Evolutionary conservation across 1,140 invertebrate species (phyloP), one percentile per base, ranked within the genome.

Genomic region (Eurosta solidaginis): DNA sequence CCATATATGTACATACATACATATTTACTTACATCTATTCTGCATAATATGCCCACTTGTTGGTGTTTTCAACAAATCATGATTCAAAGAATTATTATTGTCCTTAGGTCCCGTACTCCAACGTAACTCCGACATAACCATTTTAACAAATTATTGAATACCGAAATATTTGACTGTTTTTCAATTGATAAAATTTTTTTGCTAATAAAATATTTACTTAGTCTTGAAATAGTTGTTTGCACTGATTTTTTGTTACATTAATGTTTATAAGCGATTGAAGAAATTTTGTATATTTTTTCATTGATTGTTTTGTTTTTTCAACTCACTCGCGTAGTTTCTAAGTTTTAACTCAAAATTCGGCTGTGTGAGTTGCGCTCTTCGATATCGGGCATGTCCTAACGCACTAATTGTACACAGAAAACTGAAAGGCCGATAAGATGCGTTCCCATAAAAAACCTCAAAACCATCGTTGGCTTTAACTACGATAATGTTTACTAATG

Each of bases 91-190:
- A 76, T 82, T 87, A 42, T 81, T 81, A 82, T 84, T 87, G 85
- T 87, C 85, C 84, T 87, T 86, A 80, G 83, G 82, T 82, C 82
- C 83, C 79, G 81, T 83, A 77, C 81, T 83, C 85, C 85, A 87
- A 82, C 82, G 85, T 83, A 87, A 80, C 83, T 87, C 85, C 83
- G 85, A 87, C 85, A 87, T 87, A 84, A 87, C 85, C 85, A 87
- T 87, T 86, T 87, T 87, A 80, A 85, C 82, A 45, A 79, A 74
- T 45, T 45, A 17, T 47, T n/a, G n/a, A n/a, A 29, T 20, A 74
- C 59, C 33, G 33, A 22, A 40, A 40, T 40, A 40, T 68, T 68
- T 68, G n/a, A 33, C 29, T 68, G n/a, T n/a, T 68, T 68, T 68
- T 1, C 59, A 17, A 68, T 36, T 17, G 22, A 40, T 68, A 40